Percentiles rank a stretch among this genome's conserved stretches.
These are phyloP conservation scores for Nemoura dubitans DNA, from an alignment of 2,888 invertebrate genomes.

Conservation along the genomic window DNA sequence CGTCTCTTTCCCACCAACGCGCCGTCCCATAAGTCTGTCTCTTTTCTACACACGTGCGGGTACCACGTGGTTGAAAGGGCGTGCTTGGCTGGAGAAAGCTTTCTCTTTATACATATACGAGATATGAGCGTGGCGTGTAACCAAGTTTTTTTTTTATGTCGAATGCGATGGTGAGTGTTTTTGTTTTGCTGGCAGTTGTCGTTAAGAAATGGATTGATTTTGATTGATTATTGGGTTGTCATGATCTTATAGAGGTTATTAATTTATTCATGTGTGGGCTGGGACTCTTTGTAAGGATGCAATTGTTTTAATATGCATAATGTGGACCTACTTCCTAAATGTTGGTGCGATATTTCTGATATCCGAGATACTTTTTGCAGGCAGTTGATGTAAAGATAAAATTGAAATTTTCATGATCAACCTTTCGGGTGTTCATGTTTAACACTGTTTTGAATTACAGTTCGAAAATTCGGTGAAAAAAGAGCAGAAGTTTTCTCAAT, in stretches of 20 bases:
- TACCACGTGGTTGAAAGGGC: not conserved
- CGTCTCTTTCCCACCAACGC: not conserved
- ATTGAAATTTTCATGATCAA: too few species aligned
- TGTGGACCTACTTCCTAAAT: too few species aligned
- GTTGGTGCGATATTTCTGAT: too few species aligned
- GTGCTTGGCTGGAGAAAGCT: not conserved
- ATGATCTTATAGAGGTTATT: not conserved
- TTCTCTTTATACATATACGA: slow-evolving; percentile 4
- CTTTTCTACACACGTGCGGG: not conserved
- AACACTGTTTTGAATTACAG: too few species aligned
- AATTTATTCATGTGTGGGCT: too few species aligned
- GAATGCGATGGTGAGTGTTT: not conserved
- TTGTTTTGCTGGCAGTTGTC: not conserved
- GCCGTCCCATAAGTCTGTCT: not conserved
- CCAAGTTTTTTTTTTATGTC: not conserved
- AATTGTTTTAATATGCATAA: too few species aligned
- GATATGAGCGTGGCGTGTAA: not conserved
- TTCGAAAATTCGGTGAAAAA: too few species aligned
- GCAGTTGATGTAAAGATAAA: too few species aligned
- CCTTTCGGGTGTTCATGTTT: too few species aligned
- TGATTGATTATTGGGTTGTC: not conserved
- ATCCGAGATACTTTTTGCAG: too few species aligned
- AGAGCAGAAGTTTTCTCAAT: too few species aligned
- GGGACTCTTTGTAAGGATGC: too few species aligned
- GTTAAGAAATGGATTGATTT: not conserved